These are phyloP conservation scores for Cosmorhoe ocellata DNA, from an alignment of 2,888 invertebrate species.

Conservation along the genomic window DNA sequence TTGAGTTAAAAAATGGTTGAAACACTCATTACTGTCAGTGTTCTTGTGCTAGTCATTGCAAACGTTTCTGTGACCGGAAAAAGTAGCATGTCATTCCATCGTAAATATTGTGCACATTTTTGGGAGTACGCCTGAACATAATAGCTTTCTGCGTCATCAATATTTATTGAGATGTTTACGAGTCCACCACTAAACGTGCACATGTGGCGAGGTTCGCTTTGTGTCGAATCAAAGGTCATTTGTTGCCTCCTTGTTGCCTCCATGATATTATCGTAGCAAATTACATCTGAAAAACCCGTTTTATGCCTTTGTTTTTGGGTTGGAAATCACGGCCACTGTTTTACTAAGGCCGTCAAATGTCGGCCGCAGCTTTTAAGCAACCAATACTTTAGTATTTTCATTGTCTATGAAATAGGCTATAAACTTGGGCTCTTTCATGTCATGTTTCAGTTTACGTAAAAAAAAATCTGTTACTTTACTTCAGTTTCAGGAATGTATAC, in stretches of 20 bases:
- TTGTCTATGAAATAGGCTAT: conserved; percentile 6
- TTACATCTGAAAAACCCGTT: too few species aligned
- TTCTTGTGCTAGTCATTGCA: not conserved
- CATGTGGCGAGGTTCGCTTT: conserved; percentile 51
- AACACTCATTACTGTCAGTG: too few species aligned
- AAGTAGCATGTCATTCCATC: conserved; percentile 72
- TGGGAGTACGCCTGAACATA: conserved; percentile 70
- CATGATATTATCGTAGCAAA: conserved; percentile 9
- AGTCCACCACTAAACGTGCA: conserved; percentile 62
- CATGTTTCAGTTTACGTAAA: not conserved
- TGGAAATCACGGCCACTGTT: not conserved
- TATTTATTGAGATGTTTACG: conserved; percentile 76
- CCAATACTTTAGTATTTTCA: conserved; percentile 7
- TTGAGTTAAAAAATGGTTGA: too few species aligned
- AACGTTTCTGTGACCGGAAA: conserved; percentile 46
- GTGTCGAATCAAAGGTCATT: conserved; percentile 49
- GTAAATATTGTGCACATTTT: conserved; percentile 71
- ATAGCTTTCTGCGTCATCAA: conserved; percentile 74
- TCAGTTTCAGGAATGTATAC: not conserved
- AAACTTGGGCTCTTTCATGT: not conserved
- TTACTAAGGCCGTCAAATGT: not conserved
- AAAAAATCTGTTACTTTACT: not conserved
- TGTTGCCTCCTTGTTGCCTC: conserved; percentile 37
- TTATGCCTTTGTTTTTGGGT: too few species aligned
- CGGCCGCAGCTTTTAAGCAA: not conserved